Percentiles rank a stretch among this genome's conserved stretches.
phyloP scores from a whole-genome alignment of 2,888 invertebrate species.

The Lepidocyrtoides sp. region DNA sequence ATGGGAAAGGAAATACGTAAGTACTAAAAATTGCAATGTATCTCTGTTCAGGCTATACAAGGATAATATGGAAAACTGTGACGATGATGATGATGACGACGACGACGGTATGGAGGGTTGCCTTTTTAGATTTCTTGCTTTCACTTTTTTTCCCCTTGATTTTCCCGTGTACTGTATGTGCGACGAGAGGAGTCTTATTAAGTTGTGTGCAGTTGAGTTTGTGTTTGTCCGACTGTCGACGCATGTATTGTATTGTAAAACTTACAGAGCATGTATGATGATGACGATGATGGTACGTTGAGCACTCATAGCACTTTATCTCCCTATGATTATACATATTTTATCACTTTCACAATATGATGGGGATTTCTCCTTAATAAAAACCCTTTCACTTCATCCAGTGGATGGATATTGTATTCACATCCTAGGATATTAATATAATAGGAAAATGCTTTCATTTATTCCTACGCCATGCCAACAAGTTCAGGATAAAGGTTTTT shows the following conservation, averaged over 20 bases:
- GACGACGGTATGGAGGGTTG: constrained; percentile 17
- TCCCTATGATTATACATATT: not conserved
- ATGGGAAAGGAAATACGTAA: constrained; percentile 8
- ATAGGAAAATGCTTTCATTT: constrained; percentile 13
- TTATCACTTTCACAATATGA: not conserved
- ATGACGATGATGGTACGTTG: not conserved
- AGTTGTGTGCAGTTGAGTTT: not conserved
- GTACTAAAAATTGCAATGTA: not conserved
- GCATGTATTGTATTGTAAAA: constrained; percentile 7
- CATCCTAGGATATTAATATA: not conserved
- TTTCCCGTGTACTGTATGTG: not conserved
- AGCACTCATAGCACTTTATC: not conserved
- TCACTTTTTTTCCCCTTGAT: constrained; percentile 24
- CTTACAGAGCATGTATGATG: not conserved
- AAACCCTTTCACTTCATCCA: not conserved
- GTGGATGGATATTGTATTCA: not conserved
- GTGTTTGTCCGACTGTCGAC: not conserved
- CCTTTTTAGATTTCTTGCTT: constrained; percentile 32
- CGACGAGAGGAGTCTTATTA: not conserved
- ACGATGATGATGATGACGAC: not conserved
- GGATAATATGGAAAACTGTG: constrained; percentile 11
- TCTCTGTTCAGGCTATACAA: no score
- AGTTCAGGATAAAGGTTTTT: not conserved
- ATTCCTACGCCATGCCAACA: not conserved
- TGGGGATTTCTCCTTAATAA: not conserved